phyloP scores from a whole-genome alignment of 2,113 vertebrate genomes.

The Oncorhynchus mykiss region DNA sequence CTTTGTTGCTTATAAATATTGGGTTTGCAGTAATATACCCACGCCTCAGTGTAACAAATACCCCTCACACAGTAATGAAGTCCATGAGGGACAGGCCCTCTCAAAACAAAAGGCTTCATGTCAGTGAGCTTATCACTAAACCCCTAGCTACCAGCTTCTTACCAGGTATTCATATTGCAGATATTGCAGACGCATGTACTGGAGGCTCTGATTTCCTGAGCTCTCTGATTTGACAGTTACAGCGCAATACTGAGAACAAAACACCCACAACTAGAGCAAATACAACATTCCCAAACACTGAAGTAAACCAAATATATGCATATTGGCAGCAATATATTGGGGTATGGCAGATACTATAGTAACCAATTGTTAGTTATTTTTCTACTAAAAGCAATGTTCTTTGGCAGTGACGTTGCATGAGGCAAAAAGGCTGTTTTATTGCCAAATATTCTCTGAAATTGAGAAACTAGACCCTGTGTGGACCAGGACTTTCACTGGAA shows the following conservation, averaged over 20 bases:
- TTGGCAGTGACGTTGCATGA: neutral
- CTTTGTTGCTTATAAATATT: constrained; percentile 46
- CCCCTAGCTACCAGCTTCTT: constrained; percentile 58
- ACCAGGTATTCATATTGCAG: constrained; percentile 60
- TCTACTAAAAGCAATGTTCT: neutral
- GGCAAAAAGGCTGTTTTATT: neutral
- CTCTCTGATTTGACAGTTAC: neutral
- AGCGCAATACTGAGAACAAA: neutral
- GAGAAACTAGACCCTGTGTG: constrained; percentile 17
- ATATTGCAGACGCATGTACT: constrained; percentile 43
- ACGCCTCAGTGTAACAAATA: constrained; percentile 62
- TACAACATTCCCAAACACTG: neutral
- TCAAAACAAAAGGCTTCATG: constrained; percentile 61
- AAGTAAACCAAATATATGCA: neutral
- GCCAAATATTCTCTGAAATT: neutral
- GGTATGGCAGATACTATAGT: neutral
- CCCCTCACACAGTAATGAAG: constrained; percentile 58
- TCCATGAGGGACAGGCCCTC: constrained; percentile 62
- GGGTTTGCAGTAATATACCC: constrained; percentile 32
- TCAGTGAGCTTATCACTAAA: constrained; percentile 59
- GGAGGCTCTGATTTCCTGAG: constrained; percentile 58
- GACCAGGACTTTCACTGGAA: neutral
- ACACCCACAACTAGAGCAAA: neutral
- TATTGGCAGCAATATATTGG: neutral
- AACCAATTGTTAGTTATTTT: neutral